Conservation (phyloP, 2,888 invertebrate species). For the Meandrusa payeni region DNA sequence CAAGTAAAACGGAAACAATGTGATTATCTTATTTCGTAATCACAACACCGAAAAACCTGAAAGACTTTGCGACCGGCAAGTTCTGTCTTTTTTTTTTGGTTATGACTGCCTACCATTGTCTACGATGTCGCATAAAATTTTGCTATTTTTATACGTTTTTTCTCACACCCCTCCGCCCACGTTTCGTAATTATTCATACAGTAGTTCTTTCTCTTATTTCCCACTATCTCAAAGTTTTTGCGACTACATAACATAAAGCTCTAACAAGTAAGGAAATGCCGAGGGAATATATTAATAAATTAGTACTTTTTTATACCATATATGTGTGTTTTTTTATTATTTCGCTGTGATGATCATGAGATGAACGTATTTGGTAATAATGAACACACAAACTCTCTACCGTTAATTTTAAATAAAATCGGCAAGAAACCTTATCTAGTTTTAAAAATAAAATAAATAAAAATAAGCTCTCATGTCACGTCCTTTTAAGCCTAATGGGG, state of each 20-base stretch:
- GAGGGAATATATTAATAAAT: not conserved
- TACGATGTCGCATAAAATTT: constrained; percentile 19
- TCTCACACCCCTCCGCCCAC: constrained; percentile 19
- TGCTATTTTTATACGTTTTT: constrained; percentile 23
- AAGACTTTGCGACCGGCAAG: too few relatives aligned
- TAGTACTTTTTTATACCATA: too few relatives aligned
- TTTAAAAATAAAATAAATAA: too few relatives aligned
- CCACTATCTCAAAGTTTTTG: constrained; percentile 5
- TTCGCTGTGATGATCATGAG: too few relatives aligned
- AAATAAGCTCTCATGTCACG: too few relatives aligned
- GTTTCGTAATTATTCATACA: constrained; percentile 27
- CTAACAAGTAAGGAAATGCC: not conserved
- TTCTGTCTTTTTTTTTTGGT: too few relatives aligned
- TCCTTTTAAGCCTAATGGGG: too few relatives aligned
- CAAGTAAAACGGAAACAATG: constrained; percentile 22
- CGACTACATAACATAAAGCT: constrained; percentile 2
- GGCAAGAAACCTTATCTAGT: too few relatives aligned
- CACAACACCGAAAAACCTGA: constrained; percentile 1
- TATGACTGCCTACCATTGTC: constrained; percentile 15
- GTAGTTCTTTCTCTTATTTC: constrained; percentile 20
- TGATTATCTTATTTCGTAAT: constrained; percentile 17
- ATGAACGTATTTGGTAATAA: too few relatives aligned
- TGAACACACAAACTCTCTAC: too few relatives aligned
- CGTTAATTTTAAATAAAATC: too few relatives aligned
- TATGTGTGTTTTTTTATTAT: too few relatives aligned